Evolutionary conservation across 2,888 invertebrate species (phyloP).

Genomic region (Dione juno): DNA sequence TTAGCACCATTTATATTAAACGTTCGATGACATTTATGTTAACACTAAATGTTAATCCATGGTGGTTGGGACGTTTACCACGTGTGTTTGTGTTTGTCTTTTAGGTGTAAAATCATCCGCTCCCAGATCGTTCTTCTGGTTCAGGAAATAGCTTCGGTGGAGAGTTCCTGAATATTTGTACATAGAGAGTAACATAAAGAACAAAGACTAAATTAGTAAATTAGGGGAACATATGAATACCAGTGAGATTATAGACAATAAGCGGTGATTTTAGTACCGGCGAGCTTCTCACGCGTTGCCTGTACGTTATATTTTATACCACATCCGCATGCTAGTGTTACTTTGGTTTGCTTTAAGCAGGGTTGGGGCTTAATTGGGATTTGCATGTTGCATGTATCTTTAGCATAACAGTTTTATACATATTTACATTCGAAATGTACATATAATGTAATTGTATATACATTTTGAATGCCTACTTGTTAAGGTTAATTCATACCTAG

Average conservation of each 20-base stretch:
- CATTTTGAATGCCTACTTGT: neutral
- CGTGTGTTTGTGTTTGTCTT: conserved; percentile 75
- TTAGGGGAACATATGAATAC: conserved; percentile 78
- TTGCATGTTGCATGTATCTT: conserved; percentile 33
- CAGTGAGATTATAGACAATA: conserved; percentile 81
- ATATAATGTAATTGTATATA: neutral
- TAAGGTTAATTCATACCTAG: neutral
- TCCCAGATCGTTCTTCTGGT: conserved; percentile 83
- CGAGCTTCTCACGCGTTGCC: conserved; percentile 73
- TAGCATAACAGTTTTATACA: neutral
- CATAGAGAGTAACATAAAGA: conserved; percentile 75
- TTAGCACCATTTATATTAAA: conserved; percentile 16
- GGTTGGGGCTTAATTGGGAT: conserved; percentile 22
- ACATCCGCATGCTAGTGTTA: conserved; percentile 63
- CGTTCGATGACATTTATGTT: conserved; percentile 39
- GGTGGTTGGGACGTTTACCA: conserved; percentile 70
- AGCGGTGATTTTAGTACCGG: conserved; percentile 82
- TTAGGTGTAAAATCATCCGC: conserved; percentile 83
- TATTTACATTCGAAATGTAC: neutral
- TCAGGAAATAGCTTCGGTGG: conserved; percentile 80
- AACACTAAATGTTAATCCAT: conserved; percentile 42
- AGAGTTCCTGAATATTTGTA: conserved; percentile 79
- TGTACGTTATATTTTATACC: conserved; percentile 76
- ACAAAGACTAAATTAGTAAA: conserved; percentile 82
- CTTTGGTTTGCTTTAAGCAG: conserved; percentile 47